A percentile compares a stretch with the other conserved stretches of the same genome.
Conservation (phyloP, 2,888 invertebrate genomes). For the Hemicrepidius hirtus region DNA sequence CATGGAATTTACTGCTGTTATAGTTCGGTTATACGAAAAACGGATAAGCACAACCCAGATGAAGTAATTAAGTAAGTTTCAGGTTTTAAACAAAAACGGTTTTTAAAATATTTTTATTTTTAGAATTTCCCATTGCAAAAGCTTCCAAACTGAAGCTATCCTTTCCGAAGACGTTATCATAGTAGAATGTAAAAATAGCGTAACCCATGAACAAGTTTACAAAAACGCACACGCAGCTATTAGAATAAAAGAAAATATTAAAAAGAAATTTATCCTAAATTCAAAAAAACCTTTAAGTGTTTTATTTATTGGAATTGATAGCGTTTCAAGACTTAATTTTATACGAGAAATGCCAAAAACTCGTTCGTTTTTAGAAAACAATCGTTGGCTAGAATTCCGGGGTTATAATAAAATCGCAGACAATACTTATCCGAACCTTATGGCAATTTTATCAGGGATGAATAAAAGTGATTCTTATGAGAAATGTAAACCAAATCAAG, state of each 20-base stretch:
- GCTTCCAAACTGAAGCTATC: slow-evolving; percentile 69
- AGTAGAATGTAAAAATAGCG: slow-evolving; percentile 71
- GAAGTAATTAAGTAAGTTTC: slow-evolving; percentile 58
- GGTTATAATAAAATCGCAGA: slow-evolving; percentile 97
- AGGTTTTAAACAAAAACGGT: not conserved
- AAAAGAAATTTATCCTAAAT: slow-evolving; percentile 67
- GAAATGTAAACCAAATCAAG: slow-evolving; percentile 76
- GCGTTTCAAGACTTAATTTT: slow-evolving; percentile 89
- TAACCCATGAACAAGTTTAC: slow-evolving; percentile 69
- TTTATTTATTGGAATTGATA: slow-evolving; percentile 88
- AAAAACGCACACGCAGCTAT: slow-evolving; percentile 76
- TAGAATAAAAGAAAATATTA: slow-evolving; percentile 71
- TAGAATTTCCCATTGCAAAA: slow-evolving; percentile 73
- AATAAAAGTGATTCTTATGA: slow-evolving; percentile 78
- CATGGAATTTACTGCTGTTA: slow-evolving; percentile 61
- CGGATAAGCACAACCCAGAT: slow-evolving; percentile 48
- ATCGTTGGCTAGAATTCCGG: slow-evolving; percentile 84
- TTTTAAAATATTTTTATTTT: slow-evolving; percentile 46
- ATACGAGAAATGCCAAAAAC: slow-evolving; percentile 89
- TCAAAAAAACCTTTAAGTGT: slow-evolving; percentile 69
- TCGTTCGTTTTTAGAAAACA: slow-evolving; percentile 74
- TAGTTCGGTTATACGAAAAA: slow-evolving; percentile 54
- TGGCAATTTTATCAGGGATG: slow-evolving; percentile 86
- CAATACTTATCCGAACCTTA: slow-evolving; percentile 94
- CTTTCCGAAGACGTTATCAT: slow-evolving; percentile 72